A percentile compares a stretch with the other conserved stretches of the same genome.
Evolutionary conservation across 2,113 vertebrate species (phyloP).

Genomic region (Ciconia stormi): DNA sequence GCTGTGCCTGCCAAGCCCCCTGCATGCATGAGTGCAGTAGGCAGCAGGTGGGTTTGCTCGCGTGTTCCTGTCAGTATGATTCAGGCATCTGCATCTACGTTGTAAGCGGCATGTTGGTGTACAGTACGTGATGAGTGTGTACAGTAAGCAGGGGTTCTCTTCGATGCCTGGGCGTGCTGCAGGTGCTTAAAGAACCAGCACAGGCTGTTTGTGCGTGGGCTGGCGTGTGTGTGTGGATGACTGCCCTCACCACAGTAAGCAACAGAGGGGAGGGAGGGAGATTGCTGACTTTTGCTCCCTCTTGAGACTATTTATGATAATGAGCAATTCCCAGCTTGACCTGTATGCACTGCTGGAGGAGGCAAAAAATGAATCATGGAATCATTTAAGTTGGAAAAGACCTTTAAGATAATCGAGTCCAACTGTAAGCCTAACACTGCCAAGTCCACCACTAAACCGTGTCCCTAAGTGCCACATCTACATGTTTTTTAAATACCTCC

Average conservation of each 20-base stretch:
- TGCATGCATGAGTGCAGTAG: background rate
- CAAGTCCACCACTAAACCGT: background rate
- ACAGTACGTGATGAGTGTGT: background rate
- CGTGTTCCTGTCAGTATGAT: background rate
- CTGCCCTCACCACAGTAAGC: background rate
- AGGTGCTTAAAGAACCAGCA: background rate
- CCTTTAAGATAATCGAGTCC: background rate
- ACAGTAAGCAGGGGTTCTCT: background rate
- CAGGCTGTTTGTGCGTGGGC: background rate
- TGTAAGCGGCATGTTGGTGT: background rate
- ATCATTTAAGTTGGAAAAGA: background rate
- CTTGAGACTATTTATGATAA: background rate
- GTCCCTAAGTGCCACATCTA: background rate
- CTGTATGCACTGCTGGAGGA: background rate
- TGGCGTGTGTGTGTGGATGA: background rate
- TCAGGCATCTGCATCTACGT: background rate
- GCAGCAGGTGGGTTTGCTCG: background rate
- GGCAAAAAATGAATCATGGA: background rate
- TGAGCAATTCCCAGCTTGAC: background rate
- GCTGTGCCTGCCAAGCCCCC: background rate
- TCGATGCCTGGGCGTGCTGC: fast-evolving
- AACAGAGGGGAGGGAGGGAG: background rate
- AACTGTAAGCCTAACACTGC: background rate
- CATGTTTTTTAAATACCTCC: background rate
- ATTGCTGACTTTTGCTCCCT: fast-evolving